Base-by-base conservation (phyloP, 2,888 invertebrate species). In the Campoletis raptor region DNA sequence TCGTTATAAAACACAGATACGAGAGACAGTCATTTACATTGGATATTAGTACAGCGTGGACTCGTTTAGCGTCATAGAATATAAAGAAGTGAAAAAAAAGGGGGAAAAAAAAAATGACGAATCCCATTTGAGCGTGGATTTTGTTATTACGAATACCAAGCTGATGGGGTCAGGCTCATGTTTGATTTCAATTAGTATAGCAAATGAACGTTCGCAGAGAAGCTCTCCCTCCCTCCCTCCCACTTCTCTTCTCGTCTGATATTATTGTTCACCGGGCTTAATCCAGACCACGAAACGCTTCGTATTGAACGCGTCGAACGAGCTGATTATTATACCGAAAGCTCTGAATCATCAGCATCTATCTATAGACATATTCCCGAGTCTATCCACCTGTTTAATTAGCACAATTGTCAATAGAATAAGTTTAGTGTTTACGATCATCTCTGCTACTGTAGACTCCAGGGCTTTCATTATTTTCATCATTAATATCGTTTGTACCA, bases 141-240 rank as follows among this genome's bases (percentile, higher is more conserved):
- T 78, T 69, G 64, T 67, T 73, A 69, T 64, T 61, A 40, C 37
- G 77, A 88, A 83, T 88, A 88, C 80, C 61, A 61, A 83, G 77
- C 78, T 81, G 86, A 79, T 85, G 61, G 57, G 81, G 61, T 61
- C 78, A 61, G 48, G 52, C 83, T 57, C 72, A 87, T 90, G 91
- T 91, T 90, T 90, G 91, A 90, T 91, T 91, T 91, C 90, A 90
- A 90, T 91, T 91, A 91, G 90, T 90, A 89, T 90, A 89, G 90
- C 90, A 90, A 89, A 89, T 89, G 88, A 88, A 86, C 83, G 89
- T 83, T 86, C 70, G 67, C 81, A 69, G 74, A 87, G 84, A 76
- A 80, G 61, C 85, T 81, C 48, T 48, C 78, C 42, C 66, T 24
- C 45, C 83, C 57, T 69, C 54, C 21, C 24, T 42, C 15, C 12